Conservation (phyloP, 2,888 invertebrate species). For the Brenthis ino region DNA sequence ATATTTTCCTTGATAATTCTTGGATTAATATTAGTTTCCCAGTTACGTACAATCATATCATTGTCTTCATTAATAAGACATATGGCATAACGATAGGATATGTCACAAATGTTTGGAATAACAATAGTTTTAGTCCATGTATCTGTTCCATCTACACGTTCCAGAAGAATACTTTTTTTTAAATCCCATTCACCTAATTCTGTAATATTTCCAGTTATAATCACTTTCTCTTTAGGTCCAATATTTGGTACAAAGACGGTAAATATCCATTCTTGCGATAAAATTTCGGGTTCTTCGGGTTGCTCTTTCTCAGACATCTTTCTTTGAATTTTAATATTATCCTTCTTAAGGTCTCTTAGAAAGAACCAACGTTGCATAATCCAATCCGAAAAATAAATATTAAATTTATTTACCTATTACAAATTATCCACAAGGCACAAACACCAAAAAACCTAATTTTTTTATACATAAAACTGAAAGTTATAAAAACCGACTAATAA, state of each 20-base stretch:
- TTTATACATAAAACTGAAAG: too few relatives aligned
- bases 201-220: slow-evolving; percentile 85
- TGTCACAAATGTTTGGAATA: slow-evolving; percentile 85
- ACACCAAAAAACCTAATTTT: not conserved
- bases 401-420: not conserved
- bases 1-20: slow-evolving; percentile 80
- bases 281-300: slow-evolving; percentile 50
- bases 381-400: not conserved
- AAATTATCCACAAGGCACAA: not conserved
- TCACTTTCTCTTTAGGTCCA: slow-evolving; percentile 84
- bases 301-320: slow-evolving; percentile 57
- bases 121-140: slow-evolving; percentile 85
- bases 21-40: slow-evolving; percentile 91
- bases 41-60: slow-evolving; percentile 85
- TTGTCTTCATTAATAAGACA: slow-evolving; percentile 85
- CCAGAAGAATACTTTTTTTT: slow-evolving; percentile 81
- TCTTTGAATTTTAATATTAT: slow-evolving; percentile 53
- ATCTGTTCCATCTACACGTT: slow-evolving; percentile 66
- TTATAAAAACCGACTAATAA: too few relatives aligned
- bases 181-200: slow-evolving; percentile 88
- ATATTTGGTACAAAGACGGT: slow-evolving; percentile 79
- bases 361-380: slow-evolving; percentile 86
- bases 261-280: slow-evolving; percentile 66
- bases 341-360: slow-evolving; percentile 76
- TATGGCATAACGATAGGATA: slow-evolving; percentile 90